phyloP scores from a whole-genome alignment of 2,113 vertebrate genomes.

The Myrmophylax atrothorax region DNA sequence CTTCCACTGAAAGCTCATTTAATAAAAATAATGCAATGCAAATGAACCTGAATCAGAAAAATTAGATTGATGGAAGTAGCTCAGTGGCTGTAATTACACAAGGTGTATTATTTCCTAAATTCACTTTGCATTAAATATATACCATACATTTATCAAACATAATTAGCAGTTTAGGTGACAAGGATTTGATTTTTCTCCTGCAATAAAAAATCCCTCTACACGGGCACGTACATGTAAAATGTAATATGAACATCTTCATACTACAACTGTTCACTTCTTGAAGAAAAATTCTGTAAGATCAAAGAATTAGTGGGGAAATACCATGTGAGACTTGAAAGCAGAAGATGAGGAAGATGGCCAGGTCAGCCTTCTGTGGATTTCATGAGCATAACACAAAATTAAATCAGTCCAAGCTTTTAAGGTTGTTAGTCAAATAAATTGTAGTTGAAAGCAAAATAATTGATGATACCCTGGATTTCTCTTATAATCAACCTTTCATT shows the following conservation, averaged over 20 bases:
- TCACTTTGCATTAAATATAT: slow-evolving; percentile 81
- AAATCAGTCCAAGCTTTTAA: slow-evolving; percentile 74
- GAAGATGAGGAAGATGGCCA: slow-evolving; percentile 19
- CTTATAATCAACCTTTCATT: slow-evolving; percentile 62
- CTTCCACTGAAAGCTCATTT: slow-evolving; percentile 71
- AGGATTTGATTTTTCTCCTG: slow-evolving; percentile 81
- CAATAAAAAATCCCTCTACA: slow-evolving; percentile 74
- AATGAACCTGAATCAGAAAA: slow-evolving; percentile 78
- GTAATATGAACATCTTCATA: slow-evolving; percentile 48
- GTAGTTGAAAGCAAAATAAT: slow-evolving; percentile 68
- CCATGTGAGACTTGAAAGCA: slow-evolving; percentile 21
- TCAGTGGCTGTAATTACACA: slow-evolving; percentile 79
- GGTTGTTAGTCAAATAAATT: slow-evolving; percentile 66
- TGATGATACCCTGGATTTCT: slow-evolving; percentile 46
- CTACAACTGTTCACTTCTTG: slow-evolving; percentile 63
- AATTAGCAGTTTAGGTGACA: slow-evolving; percentile 86
- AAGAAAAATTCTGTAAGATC: slow-evolving; percentile 36
- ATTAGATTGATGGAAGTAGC: slow-evolving; percentile 79
- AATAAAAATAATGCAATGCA: slow-evolving; percentile 80
- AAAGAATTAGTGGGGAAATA: background rate
- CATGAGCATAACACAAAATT: slow-evolving; percentile 66
- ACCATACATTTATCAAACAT: slow-evolving; percentile 84
- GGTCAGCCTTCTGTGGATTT: slow-evolving; percentile 66
- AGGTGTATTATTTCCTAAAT: slow-evolving; percentile 83
- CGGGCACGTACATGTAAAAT: slow-evolving; percentile 55